A percentile compares a stretch with the other conserved stretches of the same genome.
phyloP scores from a whole-genome alignment of 2,113 vertebrate species.

The Progne subis region DNA sequence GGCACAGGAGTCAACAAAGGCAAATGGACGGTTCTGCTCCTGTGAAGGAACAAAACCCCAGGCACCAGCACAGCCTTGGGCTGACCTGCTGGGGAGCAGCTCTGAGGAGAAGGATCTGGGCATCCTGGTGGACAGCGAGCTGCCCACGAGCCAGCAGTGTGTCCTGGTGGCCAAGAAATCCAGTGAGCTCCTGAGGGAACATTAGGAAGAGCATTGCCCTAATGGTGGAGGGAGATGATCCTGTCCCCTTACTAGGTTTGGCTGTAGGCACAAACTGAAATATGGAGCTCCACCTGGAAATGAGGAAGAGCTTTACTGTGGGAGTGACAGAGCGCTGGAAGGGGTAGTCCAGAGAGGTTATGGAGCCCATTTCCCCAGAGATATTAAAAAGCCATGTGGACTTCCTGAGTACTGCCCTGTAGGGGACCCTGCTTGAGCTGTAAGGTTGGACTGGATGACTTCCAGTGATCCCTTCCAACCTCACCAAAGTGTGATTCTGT shows the following conservation, averaged over 20 bases:
- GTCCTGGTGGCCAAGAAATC: not conserved
- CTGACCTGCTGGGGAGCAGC: not conserved
- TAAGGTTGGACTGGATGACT: not conserved
- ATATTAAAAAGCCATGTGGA: not conserved
- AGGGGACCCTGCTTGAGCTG: not conserved
- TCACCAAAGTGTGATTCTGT: not conserved
- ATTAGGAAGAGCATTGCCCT: not conserved
- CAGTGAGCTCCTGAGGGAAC: fast-evolving
- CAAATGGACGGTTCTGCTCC: fast-evolving
- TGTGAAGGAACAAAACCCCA: not conserved
- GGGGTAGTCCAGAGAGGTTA: fast-evolving
- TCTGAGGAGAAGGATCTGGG: not conserved
- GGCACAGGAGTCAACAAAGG: not conserved
- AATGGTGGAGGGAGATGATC: fast-evolving
- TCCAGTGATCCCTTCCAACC: not conserved
- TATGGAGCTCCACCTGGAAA: not conserved
- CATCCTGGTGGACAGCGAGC: not conserved
- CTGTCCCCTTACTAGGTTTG: not conserved
- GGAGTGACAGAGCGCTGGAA: not conserved
- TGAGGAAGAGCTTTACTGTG: not conserved
- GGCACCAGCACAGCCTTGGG: not conserved
- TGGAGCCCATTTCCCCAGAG: not conserved
- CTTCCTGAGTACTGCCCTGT: not conserved
- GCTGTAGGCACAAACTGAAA: not conserved
- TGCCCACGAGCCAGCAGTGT: not conserved